Percentiles rank a stretch among this genome's conserved stretches.
Conservation (phyloP, 2,797 vertebrate genomes). For the Salmo trutta region DNA sequence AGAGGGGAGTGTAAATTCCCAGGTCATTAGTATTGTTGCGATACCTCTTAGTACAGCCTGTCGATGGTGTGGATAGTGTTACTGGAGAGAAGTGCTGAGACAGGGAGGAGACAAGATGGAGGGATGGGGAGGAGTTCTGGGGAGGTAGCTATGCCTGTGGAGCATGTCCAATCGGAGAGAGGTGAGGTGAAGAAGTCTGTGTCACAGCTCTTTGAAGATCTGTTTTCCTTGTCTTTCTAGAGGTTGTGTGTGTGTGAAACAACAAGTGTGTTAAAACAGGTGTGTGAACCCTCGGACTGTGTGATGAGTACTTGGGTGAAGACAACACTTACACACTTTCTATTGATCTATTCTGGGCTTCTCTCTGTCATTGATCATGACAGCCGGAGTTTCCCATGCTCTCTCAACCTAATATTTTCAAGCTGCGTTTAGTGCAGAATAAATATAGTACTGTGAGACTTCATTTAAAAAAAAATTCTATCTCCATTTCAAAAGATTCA, state of each 20-base stretch:
- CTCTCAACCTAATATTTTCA: constrained; percentile 63
- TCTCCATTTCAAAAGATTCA: constrained; percentile 20
- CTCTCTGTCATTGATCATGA: constrained; percentile 55
- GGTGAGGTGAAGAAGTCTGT: constrained; percentile 33
- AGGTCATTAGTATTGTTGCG: constrained; percentile 51
- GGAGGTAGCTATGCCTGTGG: constrained; percentile 23
- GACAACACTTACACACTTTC: constrained; percentile 42
- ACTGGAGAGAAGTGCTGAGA: constrained; percentile 18
- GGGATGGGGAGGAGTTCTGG: constrained; percentile 9
- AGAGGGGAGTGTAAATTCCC: constrained; percentile 55
- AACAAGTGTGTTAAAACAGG: constrained; percentile 10
- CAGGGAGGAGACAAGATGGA: constrained; percentile 21
- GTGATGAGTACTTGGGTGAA: constrained; percentile 25
- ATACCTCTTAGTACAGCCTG: constrained; percentile 53
- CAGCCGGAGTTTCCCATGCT: constrained; percentile 52
- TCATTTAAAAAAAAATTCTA: constrained; percentile 36
- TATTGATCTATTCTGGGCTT: constrained; percentile 54
- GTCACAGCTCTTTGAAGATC: constrained; percentile 44
- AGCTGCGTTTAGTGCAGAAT: constrained; percentile 57
- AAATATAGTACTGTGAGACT: constrained; percentile 36
- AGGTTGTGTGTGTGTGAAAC: constrained; percentile 7
- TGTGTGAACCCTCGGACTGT: constrained; percentile 17
- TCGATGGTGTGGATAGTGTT: constrained; percentile 35
- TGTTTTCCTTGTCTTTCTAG: constrained; percentile 15
- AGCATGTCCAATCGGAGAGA: constrained; percentile 45